Evolutionary conservation across 1,140 invertebrate species (phyloP).

Genomic region (Diploscapter pachys): DNA sequence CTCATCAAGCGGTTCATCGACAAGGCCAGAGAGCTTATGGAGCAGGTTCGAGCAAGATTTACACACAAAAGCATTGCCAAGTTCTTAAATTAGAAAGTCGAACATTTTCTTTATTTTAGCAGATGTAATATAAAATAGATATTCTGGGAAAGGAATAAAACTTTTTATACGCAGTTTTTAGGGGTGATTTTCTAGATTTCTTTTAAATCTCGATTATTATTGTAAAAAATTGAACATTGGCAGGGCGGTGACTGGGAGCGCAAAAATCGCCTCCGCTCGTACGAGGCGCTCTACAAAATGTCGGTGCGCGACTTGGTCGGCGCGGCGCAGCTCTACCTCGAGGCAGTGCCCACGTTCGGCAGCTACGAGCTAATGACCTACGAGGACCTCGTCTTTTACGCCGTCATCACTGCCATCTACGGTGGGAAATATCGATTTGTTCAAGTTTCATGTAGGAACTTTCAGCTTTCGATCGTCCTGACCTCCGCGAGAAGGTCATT

Average conservation of each 20-base stretch:
- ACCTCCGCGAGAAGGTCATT: conserved; percentile 66
- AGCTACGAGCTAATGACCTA: conserved; percentile 99
- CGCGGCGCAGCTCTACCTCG: conserved; percentile 88
- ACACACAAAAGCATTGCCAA: too few species aligned
- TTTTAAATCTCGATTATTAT: too few species aligned
- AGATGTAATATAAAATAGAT: too few species aligned
- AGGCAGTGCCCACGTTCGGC: conserved; percentile 98
- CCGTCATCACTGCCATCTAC: conserved; percentile 76
- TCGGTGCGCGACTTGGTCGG: conserved; percentile 91
- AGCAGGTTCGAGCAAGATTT: conserved; percentile 41
- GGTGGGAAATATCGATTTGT: conserved; percentile 30
- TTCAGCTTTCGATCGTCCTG: conserved; percentile 53
- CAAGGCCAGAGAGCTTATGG: conserved; percentile 72
- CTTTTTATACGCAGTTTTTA: too few species aligned
- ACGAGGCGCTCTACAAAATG: conserved; percentile 87
- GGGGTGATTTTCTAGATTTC: too few species aligned
- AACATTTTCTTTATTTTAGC: too few species aligned
- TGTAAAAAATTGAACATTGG: too few species aligned
- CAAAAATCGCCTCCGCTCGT: conserved; percentile 89
- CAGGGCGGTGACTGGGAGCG: conserved; percentile 98
- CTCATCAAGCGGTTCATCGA: conserved; percentile 84
- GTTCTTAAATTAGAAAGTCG: too few species aligned
- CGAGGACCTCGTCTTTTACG: conserved; percentile 83
- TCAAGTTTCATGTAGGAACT: too few species aligned
- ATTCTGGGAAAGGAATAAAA: too few species aligned